These are phyloP conservation scores for Lanius ludovicianus DNA, from an alignment of 2,113 vertebrate genomes.

Conservation along the genomic window DNA sequence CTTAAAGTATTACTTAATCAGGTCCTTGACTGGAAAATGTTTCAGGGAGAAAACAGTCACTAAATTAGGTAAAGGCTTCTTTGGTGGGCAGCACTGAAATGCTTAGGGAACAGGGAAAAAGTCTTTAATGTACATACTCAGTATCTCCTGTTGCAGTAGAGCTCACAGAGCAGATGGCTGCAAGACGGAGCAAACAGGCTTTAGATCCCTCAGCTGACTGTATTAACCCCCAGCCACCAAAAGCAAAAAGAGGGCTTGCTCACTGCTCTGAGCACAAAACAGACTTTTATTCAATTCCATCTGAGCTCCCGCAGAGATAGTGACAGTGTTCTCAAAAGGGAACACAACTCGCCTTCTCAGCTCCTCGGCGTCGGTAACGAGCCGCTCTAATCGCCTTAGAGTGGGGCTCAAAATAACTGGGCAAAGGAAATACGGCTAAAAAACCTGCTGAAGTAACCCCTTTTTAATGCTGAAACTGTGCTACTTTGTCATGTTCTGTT, in stretches of 20 bases:
- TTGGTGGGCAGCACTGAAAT: not conserved
- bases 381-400: constrained; percentile 58
- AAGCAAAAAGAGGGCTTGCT: not conserved
- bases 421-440: not conserved
- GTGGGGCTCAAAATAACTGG: constrained; percentile 42
- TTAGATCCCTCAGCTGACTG: constrained; percentile 4
- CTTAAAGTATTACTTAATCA: not conserved
- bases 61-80: not conserved
- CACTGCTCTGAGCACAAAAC: not conserved
- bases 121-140: not conserved
- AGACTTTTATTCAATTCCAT: constrained; percentile 56
- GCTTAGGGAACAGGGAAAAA: not conserved
- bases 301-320: constrained; percentile 47
- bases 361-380: constrained; percentile 18
- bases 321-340: constrained; percentile 51
- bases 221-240: constrained; percentile 17
- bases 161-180: not conserved
- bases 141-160: not conserved
- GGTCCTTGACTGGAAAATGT: not conserved
- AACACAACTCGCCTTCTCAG: constrained; percentile 46
- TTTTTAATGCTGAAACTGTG: not conserved
- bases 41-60: not conserved
- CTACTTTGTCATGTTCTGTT: not conserved
- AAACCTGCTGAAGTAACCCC: not conserved
- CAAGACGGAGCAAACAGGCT: not conserved